Conservation (phyloP, 2,113 vertebrate genomes). For the Alethe castanea region DNA sequence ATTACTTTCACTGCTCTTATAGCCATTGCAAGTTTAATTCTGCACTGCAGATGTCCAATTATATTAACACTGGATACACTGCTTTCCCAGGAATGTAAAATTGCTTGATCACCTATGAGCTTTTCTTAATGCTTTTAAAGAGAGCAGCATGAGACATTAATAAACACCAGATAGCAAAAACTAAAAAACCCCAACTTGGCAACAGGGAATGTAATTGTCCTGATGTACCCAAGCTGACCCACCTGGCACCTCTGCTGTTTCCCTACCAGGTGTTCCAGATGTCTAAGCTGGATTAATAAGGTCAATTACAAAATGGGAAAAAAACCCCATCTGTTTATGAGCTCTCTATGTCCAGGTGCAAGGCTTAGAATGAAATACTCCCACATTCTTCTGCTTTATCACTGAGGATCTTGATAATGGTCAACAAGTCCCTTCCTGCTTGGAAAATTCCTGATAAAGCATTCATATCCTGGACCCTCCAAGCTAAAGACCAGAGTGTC, state of each 20-base stretch:
- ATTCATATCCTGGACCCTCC: constrained; percentile 1
- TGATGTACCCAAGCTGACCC: background rate
- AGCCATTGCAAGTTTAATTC: background rate
- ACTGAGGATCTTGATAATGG: constrained; percentile 6
- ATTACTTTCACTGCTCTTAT: background rate
- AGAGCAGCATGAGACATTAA: background rate
- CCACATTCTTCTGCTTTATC: constrained; percentile 24
- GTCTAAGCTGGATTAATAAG: background rate
- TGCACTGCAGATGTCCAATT: background rate
- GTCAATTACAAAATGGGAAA: background rate
- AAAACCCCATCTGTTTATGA: background rate
- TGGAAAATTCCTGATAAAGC: constrained; percentile 50
- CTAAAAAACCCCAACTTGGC: background rate
- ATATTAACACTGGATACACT: background rate
- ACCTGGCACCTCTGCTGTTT: background rate
- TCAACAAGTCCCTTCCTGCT: background rate
- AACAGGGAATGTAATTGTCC: background rate
- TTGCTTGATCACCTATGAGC: background rate
- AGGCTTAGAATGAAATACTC: constrained; percentile 12
- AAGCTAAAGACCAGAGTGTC: constrained; percentile 34
- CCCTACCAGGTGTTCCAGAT: background rate
- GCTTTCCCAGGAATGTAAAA: background rate
- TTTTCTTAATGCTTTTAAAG: background rate
- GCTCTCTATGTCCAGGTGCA: constrained; percentile 18
- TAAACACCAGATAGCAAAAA: background rate